Percentiles rank a stretch among this genome's conserved stretches.
phyloP scores from a whole-genome alignment of 2,113 vertebrate species.

The Semicossyphus pulcher region DNA sequence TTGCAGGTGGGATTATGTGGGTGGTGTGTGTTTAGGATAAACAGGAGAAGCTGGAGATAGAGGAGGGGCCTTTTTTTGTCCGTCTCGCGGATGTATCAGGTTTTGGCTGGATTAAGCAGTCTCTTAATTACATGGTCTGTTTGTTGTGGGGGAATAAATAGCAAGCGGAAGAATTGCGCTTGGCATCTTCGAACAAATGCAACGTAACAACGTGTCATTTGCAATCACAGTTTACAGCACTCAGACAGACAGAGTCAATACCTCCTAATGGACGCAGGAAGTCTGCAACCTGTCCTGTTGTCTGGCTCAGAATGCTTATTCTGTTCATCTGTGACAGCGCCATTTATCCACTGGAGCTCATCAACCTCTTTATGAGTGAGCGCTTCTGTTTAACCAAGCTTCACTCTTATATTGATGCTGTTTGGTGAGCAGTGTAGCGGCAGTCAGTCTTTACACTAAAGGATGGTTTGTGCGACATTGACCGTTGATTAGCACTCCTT shows the following conservation, averaged over 20 bases:
- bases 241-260: slow-evolving; percentile 71
- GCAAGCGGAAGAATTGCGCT: slow-evolving; percentile 59
- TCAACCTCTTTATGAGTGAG: slow-evolving; percentile 38
- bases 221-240: slow-evolving; percentile 74
- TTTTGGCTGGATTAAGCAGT: slow-evolving; percentile 62
- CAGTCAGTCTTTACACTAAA: background rate
- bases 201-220: slow-evolving; percentile 64
- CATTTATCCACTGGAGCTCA: slow-evolving; percentile 26
- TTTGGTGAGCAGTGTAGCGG: background rate
- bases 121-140: slow-evolving; percentile 75
- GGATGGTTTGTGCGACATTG: background rate
- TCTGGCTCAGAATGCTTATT: slow-evolving; percentile 32
- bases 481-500: background rate
- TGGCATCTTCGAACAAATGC: slow-evolving; percentile 69
- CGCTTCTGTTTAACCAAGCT: slow-evolving; percentile 9
- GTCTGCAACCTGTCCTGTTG: slow-evolving; percentile 56
- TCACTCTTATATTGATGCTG: background rate
- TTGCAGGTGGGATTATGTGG: slow-evolving; percentile 42
- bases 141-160: slow-evolving; percentile 65
- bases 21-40: slow-evolving; percentile 49
- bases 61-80: background rate
- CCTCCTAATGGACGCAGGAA: slow-evolving; percentile 66
- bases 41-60: background rate
- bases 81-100: slow-evolving; percentile 28
- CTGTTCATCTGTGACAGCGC: background rate